Conservation (phyloP, 2,888 invertebrate genomes). For the Xiphydria camelus region DNA sequence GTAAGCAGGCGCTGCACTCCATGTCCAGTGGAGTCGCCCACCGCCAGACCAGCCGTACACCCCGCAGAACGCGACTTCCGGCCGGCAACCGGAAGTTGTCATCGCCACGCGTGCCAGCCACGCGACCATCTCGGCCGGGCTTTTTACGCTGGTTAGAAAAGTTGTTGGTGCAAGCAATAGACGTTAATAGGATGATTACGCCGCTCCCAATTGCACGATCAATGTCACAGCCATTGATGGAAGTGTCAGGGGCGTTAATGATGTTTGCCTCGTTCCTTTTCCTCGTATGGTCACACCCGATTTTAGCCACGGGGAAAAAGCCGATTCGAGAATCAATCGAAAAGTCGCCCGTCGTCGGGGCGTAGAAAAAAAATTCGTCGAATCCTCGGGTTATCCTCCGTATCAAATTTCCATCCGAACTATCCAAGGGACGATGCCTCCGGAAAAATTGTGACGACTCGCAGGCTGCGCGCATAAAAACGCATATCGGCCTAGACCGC, state of each 20-base stretch:
- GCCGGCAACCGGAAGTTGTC: slow-evolving; percentile 43
- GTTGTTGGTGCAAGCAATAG: slow-evolving; percentile 23
- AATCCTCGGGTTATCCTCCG: background rate
- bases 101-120: slow-evolving; percentile 46
- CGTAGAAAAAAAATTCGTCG: no score
- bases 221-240: slow-evolving; percentile 10
- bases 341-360: no score
- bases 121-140: slow-evolving; percentile 34
- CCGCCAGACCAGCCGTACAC: slow-evolving; percentile 3
- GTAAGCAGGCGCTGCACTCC: no score
- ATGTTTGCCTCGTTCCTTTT: background rate
- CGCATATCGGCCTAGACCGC: slow-evolving; percentile 8
- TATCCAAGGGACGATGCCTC: background rate
- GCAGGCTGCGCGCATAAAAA: slow-evolving; percentile 10
- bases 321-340: no score
- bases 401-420: no score
- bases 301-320: no score
- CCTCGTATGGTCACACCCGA: no score
- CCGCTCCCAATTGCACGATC: slow-evolving; percentile 29
- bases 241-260: background rate
- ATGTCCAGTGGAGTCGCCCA: background rate
- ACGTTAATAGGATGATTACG: slow-evolving; percentile 36
- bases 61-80: slow-evolving; percentile 31
- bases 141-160: slow-evolving; percentile 13
- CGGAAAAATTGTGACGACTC: background rate